Evolutionary conservation across 2,888 invertebrate species (phyloP), one percentile per base, ranked within the genome.

Genomic region (Phortica magna): DNA sequence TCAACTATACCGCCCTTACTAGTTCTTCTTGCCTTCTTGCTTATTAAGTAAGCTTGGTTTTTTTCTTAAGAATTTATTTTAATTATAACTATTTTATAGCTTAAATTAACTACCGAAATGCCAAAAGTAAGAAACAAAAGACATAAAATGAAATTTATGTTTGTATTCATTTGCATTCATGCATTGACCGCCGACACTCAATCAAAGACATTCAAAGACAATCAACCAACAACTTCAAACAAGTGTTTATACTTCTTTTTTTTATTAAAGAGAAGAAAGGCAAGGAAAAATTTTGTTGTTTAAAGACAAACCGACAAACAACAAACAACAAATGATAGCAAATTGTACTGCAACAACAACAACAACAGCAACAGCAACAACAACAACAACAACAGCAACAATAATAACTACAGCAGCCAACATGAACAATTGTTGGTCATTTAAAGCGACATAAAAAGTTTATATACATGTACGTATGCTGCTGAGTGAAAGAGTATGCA

Each of bases 281-380:
- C n/a, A 59, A 72, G 17, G 14, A 14, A 72, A 42, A 57, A 17
- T 10, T 2, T 53, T 14, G 7, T 55, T 55, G 55, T 12, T 55
- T 17, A 17, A 55, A 55, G 55, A 72, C 22, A 72, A 57, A 55
- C 12, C 5, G 53, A 53, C 9, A 9, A 31, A 53, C 41, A 72
- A 53, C 9, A 9, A 31, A 53, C 41, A 72, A 59, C 10, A 48
- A 61, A 43, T 42, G 72, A 65, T 17, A 65, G 43, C 76, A 57
- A 67, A 57, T 67, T 73, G 73, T 73, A 76, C 42, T 48, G 76
- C 71, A 78, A 72, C 76, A 65, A 57, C 76, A 80, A 57, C 55
- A 79, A 72, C 78, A 80, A 76, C 71, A 77, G 77, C 74, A 75
- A n/a, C n/a, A n/a, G n/a, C n/a, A n/a, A n/a, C 71, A 78, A 72